Conservation (phyloP, 2,113 vertebrate genomes). For the Xenotilapia leptura region DNA sequence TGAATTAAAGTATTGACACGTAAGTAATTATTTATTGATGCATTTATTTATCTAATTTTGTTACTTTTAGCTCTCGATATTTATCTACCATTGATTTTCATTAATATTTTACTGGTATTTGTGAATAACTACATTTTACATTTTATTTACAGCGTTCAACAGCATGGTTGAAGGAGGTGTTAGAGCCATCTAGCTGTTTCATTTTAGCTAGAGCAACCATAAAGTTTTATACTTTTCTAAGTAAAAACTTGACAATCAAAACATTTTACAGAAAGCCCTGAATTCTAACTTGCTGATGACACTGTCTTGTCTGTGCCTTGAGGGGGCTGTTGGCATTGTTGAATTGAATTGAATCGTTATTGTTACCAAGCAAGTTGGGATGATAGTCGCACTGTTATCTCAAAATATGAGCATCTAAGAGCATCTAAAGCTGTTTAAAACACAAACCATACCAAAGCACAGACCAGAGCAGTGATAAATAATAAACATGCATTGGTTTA, state of each 20-base stretch:
- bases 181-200: neutral
- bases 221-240: neutral
- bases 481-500: slow-evolving; percentile 13
- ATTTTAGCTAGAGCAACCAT: neutral
- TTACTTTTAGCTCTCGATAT: neutral
- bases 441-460: neutral
- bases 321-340: neutral
- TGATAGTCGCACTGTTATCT: neutral
- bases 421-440: neutral
- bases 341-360: neutral
- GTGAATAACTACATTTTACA: neutral
- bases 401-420: neutral
- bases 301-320: neutral
- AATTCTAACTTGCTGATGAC: neutral
- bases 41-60: neutral
- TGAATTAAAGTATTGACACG: neutral
- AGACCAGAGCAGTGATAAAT: slow-evolving; percentile 1
- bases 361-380: neutral
- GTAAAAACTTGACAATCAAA: neutral
- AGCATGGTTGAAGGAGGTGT: neutral
- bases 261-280: neutral
- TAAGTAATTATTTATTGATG: neutral
- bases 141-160: neutral
- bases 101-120: neutral
- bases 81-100: neutral